phyloP scores from a whole-genome alignment of 2,797 vertebrate genomes.

The Thripadectes ignobilis region DNA sequence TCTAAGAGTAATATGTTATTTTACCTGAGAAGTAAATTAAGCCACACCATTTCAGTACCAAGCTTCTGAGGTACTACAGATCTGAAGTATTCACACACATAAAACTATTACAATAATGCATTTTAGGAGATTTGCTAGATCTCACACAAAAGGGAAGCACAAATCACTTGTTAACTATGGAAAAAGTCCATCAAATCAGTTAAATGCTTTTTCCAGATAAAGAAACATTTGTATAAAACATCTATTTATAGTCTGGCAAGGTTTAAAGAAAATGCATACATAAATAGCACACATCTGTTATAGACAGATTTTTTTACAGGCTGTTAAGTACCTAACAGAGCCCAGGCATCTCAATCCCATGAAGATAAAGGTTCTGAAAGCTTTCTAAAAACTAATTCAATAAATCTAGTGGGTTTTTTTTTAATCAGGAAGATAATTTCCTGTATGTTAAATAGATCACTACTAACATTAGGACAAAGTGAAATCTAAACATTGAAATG shows the following conservation, averaged over 20 bases:
- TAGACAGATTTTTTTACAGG: neutral
- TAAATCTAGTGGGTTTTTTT: neutral
- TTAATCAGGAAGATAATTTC: neutral
- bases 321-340: neutral
- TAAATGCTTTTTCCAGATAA: neutral
- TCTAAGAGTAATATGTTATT: neutral
- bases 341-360: neutral
- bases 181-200: neutral
- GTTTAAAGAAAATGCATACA: constrained; percentile 58
- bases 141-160: neutral
- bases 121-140: neutral
- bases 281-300: constrained; percentile 49
- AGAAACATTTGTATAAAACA: constrained; percentile 47
- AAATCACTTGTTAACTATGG: neutral
- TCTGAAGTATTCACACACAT: neutral
- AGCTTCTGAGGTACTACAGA: neutral
- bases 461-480: neutral
- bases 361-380: neutral
- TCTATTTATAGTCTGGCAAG: constrained; percentile 40
- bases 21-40: neutral
- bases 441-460: neutral
- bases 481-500: neutral
- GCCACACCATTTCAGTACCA: neutral
- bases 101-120: neutral
- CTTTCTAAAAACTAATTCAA: neutral